Conservation (phyloP, 2,797 vertebrate genomes). For the Buphagus erythrorhynchus region DNA sequence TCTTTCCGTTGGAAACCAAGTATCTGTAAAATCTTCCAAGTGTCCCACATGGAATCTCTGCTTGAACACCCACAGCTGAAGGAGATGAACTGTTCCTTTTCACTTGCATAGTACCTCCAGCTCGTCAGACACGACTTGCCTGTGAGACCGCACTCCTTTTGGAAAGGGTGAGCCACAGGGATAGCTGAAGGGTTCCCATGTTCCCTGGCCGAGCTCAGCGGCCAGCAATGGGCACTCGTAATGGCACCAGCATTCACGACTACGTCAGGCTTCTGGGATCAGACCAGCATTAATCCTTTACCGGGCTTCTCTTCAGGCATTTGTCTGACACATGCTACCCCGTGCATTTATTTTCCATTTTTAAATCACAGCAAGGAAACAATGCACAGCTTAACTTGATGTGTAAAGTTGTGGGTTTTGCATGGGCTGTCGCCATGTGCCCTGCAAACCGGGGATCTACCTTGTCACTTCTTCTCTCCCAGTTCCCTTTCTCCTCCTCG, state of each 20-base stretch:
- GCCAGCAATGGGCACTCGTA: not conserved
- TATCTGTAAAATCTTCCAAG: not conserved
- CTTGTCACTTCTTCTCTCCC: too few relatives aligned
- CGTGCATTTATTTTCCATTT: not conserved
- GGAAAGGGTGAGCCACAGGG: not conserved
- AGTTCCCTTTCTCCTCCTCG: rapidly evolving
- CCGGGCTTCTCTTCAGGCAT: not conserved
- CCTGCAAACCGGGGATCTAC: rapidly evolving
- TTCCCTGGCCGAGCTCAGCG: not conserved
- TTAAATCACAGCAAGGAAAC: not conserved
- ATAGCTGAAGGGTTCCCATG: not conserved
- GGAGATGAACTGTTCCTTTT: not conserved
- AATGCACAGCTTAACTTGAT: rapidly evolving
- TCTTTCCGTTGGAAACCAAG: rapidly evolving
- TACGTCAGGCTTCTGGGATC: not conserved
- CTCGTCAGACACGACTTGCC: not conserved
- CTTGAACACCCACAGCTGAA: not conserved
- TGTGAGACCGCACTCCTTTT: not conserved
- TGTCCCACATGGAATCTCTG: not conserved
- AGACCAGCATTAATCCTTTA: not conserved
- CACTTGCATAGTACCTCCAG: not conserved
- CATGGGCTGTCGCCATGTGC: rapidly evolving
- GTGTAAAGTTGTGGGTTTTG: not conserved
- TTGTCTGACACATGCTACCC: not conserved
- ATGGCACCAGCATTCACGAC: not conserved